Base-by-base conservation (phyloP, 2,797 vertebrate genomes). In the Microctenopoma steveboyesi region DNA sequence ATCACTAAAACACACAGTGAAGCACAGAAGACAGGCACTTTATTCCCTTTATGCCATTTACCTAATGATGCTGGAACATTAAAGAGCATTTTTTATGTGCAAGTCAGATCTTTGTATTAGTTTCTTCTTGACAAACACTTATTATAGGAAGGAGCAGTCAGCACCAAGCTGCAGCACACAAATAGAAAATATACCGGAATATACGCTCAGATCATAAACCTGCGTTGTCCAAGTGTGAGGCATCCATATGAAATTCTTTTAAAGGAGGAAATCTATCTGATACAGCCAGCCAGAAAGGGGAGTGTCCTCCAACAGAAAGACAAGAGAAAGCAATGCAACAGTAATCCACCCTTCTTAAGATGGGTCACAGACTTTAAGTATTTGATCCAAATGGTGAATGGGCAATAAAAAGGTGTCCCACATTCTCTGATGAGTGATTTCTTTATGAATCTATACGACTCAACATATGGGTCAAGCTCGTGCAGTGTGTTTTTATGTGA, bases 391-490 rank as follows among this genome's bases (percentile, higher is more conserved):
- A 33, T 51, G 15, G 7, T 12, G 15, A 5, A 8, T 25, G 30
- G 50, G 50, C 28, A 61, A 22, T 22, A 33, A 37, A 45, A 30
- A 27, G 33, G 22, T 28, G 22, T 46, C 39, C 18, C 35, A 33
- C 16, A 75, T 61, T 18, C 10, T 48, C 1, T 37, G 5, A 1
- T 2, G 16, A 55, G 14, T 14, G 8, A 2, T 10, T 35, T 35
- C 33, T 33, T 6, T 7, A 7, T 33, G 15, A 22, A 49, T 56
- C 2, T 30, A 5, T 52, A 27, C 35, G 57, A 55, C 48, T 76
- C 28, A 35, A 74, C 42, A 83, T 67, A 8, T 81, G 56, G 60
- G 74, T 86, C 73, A 82, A 12, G 70, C 59, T 76, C 66, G 66
- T 14, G 46, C 28, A n/a, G 52, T 43, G 54, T 3, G 39, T 60